Conservation (phyloP, 2,888 invertebrate genomes). For the Portevinia maculata region DNA sequence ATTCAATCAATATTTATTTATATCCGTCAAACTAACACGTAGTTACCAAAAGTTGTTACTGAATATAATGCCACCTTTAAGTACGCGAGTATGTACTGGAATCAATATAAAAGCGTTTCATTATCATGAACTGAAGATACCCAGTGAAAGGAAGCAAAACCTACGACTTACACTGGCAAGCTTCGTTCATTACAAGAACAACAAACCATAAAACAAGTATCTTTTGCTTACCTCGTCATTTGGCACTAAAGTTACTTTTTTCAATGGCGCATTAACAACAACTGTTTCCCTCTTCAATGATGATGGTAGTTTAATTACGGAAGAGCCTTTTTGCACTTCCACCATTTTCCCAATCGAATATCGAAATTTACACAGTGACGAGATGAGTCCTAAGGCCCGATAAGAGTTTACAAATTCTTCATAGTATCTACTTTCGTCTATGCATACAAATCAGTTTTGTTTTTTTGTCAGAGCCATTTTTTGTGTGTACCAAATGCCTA, state of each 20-base stretch:
- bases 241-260: slow-evolving; percentile 82
- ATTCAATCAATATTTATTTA: slow-evolving; percentile 27
- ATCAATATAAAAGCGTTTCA: slow-evolving; percentile 22
- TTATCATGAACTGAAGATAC: background rate
- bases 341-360: slow-evolving; percentile 77
- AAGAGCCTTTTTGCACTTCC: slow-evolving; percentile 82
- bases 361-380: slow-evolving; percentile 17
- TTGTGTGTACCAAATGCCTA: background rate
- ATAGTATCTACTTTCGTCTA: slow-evolving; percentile 31
- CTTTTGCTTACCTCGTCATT: slow-evolving; percentile 82
- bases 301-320: slow-evolving; percentile 80
- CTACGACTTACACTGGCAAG: slow-evolving; percentile 6
- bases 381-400: slow-evolving; percentile 22
- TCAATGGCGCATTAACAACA: slow-evolving; percentile 82
- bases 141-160: background rate
- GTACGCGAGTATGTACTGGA: background rate
- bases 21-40: slow-evolving; percentile 42
- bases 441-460: slow-evolving; percentile 51
- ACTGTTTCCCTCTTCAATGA: slow-evolving; percentile 82
- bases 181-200: slow-evolving; percentile 15
- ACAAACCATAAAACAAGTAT: slow-evolving; percentile 32
- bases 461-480: slow-evolving; percentile 35
- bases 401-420: slow-evolving; percentile 14
- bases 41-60: slow-evolving; percentile 24
- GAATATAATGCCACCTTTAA: background rate